These are phyloP conservation scores for Malacosoma neustria DNA, from an alignment of 2,888 invertebrate species.

Conservation along the genomic window DNA sequence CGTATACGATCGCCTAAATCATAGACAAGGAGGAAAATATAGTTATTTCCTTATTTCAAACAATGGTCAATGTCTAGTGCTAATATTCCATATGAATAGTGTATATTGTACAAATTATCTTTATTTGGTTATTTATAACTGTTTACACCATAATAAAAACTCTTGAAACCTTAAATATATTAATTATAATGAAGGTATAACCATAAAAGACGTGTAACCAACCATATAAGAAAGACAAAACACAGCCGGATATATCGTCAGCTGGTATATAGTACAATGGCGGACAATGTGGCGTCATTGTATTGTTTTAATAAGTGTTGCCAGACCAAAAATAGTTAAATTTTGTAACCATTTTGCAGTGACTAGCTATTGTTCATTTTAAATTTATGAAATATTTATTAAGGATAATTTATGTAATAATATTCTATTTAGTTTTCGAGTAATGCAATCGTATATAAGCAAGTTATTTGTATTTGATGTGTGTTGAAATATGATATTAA, in stretches of 20 bases:
- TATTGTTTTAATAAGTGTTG: neutral
- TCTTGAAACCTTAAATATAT: constrained; percentile 6
- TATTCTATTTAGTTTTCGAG: no score
- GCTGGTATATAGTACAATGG: constrained; percentile 36
- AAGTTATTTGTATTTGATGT: no score
- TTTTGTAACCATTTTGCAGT: neutral
- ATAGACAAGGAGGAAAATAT: no score
- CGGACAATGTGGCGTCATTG: constrained; percentile 27
- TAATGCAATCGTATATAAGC: no score
- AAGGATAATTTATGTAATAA: no score
- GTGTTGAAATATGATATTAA: no score
- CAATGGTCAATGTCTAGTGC: no score
- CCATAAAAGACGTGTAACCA: constrained; percentile 20
- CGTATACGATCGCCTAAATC: no score
- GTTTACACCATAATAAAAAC: neutral
- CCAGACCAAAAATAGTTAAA: constrained; percentile 12
- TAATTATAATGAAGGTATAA: constrained; percentile 12
- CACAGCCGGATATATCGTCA: constrained; percentile 42
- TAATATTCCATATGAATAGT: no score
- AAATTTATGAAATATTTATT: no score
- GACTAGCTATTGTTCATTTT: neutral
- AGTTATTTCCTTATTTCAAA: no score
- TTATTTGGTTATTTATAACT: neutral
- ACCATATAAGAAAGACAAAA: constrained; percentile 24
- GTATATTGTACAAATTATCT: no score